Evolutionary conservation across 30 jellyfish, hydroid and myxozoan species (phyloP), one percentile per base, ranked within the genome.

Genomic region (Clytia hemisphaerica): DNA sequence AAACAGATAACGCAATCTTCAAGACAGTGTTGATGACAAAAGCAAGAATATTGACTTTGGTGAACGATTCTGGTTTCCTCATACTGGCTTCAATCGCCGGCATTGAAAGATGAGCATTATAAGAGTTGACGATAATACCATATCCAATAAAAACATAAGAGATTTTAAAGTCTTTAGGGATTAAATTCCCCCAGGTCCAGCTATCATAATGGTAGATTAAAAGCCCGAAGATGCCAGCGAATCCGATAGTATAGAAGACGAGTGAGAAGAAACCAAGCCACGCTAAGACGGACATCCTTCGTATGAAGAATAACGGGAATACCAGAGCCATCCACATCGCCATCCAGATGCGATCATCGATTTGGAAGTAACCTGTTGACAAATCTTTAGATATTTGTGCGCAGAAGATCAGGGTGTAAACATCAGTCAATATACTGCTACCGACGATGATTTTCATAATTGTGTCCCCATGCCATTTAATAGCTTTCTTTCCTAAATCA

Each of bases 11-110:
- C 3, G 45, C 72, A n/a, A 75, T 42, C 24, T 82, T 82, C 27
- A 72, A 12, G 15, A 82, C 15, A 9, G 77, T 73, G 40, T 55
- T 72, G 57, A 34, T n/a, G 29, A 53, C 61, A 37, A 33, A 59
- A 4, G 94, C 36, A 18, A 40, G 34, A 7, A 49, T 67, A 0
- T 57, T 35, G 16, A 82, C 67, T 55, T n/a, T 46, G 37, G 26
- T 37, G 48, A 24, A 60, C 12, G 40, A n/a, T 40, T 82, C 61
- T 2, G 92, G 94, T 14, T 82, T 28, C 42, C 42, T 37, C 94
- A 82, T 82, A 27, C 91, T 82, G 37, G 93, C 94, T 67, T 82
- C 94, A 19, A 82, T 46, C 2, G 90, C 90, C 6, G 94, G 94
- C 10, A 54, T 77, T 0, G 79, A 62, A 44, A 72, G 51, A 38